Percentiles rank a stretch among this genome's conserved stretches.
Conservation (phyloP, 2,113 vertebrate species). For the Cochlearius cochlearius region DNA sequence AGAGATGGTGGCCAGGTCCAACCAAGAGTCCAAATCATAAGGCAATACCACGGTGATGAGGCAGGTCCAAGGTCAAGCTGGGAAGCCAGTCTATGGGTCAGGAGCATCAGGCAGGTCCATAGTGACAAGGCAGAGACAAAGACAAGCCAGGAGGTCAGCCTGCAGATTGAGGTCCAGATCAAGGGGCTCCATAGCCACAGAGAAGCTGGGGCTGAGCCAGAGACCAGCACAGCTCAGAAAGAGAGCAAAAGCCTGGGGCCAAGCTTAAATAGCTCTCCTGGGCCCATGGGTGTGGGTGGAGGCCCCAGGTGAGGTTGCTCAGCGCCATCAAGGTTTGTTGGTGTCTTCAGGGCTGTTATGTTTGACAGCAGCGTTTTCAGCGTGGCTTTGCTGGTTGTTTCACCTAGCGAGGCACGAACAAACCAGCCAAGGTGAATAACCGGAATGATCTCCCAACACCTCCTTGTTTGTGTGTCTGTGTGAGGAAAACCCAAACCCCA, state of each 20-base stretch:
- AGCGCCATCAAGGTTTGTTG: not conserved
- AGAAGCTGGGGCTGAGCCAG: too few species aligned
- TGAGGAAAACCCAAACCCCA: not conserved
- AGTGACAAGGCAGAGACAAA: not conserved
- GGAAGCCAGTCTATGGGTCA: not conserved
- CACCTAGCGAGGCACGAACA: not conserved
- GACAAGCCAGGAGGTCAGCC: not conserved
- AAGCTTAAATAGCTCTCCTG: not conserved
- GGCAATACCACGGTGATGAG: rapidly evolving
- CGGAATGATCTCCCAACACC: not conserved
- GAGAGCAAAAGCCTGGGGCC: rapidly evolving
- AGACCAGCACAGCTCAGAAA: rapidly evolving
- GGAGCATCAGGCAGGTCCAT: not conserved
- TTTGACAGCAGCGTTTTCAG: not conserved
- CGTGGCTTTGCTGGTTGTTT: not conserved
- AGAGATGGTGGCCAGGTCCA: not conserved
- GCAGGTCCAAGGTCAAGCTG: not conserved
- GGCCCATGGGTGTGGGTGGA: not conserved
- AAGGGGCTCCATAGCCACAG: not conserved
- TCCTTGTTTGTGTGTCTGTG: not conserved
- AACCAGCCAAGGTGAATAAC: not conserved
- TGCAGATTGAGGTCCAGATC: not conserved
- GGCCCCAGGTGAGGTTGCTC: not conserved
- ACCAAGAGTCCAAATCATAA: not conserved
- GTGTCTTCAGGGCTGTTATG: not conserved